A percentile compares a stretch with the other conserved stretches of the same genome.
Evolutionary conservation across 2,888 invertebrate genomes (phyloP).

Genomic region (Adineta ricciae): DNA sequence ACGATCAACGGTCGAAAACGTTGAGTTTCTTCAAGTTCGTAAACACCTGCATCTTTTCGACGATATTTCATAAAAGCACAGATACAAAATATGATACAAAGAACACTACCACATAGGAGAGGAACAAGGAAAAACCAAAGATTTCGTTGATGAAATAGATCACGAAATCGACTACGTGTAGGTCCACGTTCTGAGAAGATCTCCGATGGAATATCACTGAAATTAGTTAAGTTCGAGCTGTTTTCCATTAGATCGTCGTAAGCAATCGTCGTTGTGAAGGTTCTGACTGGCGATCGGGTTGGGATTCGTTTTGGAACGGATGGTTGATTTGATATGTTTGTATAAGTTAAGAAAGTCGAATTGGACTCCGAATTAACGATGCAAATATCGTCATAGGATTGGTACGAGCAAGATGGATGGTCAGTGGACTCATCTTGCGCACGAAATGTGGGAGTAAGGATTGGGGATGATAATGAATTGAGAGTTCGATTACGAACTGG

Average conservation of each 20-base stretch:
- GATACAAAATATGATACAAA: neutral
- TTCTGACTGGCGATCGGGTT: neutral
- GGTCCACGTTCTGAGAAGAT: neutral
- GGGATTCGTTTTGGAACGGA: neutral
- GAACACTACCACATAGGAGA: neutral
- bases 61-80: neutral
- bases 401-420: neutral
- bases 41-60: constrained; percentile 6
- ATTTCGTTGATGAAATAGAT: neutral
- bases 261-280: too few species aligned
- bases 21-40: constrained; percentile 12
- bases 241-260: too few species aligned
- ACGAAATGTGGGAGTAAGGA: neutral
- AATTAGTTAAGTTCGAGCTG: neutral
- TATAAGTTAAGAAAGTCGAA: neutral
- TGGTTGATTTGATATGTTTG: neutral
- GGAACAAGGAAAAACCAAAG: neutral
- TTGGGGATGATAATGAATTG: neutral
- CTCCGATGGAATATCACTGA: neutral
- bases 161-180: neutral
- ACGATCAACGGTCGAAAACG: constrained; percentile 2
- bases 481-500: neutral
- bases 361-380: neutral
- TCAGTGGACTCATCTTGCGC: neutral
- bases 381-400: neutral